Percentiles rank a stretch among this genome's conserved stretches.
Evolutionary conservation across 2,888 invertebrate species (phyloP).

Genomic region (Dasypolia templi): DNA sequence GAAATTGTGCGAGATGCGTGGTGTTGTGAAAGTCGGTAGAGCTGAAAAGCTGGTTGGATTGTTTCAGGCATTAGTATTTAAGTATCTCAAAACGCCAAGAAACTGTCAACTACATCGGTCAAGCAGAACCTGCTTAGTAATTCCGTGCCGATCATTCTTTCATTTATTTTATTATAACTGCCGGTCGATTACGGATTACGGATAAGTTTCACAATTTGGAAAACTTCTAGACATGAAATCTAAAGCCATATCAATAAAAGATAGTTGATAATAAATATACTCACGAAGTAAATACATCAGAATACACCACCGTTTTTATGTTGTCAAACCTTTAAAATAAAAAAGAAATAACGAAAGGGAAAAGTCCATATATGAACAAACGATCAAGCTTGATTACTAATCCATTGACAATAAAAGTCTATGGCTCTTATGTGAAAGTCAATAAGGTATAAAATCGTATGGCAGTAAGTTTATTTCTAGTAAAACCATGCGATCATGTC

Average conservation of each 20-base stretch:
- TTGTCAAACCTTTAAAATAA: neutral
- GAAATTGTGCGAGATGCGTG: conserved; percentile 9
- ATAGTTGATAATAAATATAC: neutral
- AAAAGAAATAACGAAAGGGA: conserved; percentile 5
- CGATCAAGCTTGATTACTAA: conserved; percentile 45
- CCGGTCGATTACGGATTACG: too few species aligned
- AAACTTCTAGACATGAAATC: neutral
- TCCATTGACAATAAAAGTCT: conserved; percentile 12
- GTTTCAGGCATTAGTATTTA: neutral
- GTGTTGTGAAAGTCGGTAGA: conserved; percentile 4
- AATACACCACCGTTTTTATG: neutral
- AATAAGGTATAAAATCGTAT: conserved; percentile 33
- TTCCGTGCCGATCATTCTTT: neutral
- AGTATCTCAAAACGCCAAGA: neutral
- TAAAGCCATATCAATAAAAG: neutral
- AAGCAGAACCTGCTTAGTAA: neutral
- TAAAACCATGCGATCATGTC: conserved; percentile 42
- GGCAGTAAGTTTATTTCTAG: conserved; percentile 44
- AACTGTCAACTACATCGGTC: neutral
- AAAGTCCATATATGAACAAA: conserved; percentile 27
- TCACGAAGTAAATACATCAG: neutral
- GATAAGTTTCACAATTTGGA: neutral
- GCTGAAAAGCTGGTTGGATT: conserved; percentile 5
- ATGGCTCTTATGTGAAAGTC: neutral
- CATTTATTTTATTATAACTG: neutral